Conservation (phyloP, 2,113 vertebrate species). For the Vombatus ursinus region DNA sequence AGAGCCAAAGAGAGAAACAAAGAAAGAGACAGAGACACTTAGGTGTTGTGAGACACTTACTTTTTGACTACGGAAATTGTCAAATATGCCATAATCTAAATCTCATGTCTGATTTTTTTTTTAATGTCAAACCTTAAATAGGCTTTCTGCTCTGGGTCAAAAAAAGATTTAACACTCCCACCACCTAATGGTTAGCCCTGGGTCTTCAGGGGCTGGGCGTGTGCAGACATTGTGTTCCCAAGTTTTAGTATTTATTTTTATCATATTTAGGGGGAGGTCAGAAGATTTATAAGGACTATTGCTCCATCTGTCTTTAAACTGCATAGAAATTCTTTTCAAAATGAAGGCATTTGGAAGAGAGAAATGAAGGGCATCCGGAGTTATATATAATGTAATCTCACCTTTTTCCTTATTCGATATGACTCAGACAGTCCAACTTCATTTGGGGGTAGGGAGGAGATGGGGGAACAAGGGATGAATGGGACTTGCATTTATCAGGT, state of each 20-base stretch:
- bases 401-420: neutral
- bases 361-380: neutral
- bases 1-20: neutral
- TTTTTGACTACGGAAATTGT: neutral
- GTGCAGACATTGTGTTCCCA: conserved; percentile 76
- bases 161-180: neutral
- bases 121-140: neutral
- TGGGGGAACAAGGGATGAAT: neutral
- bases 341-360: neutral
- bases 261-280: conserved; percentile 71
- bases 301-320: conserved; percentile 62
- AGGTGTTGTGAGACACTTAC: neutral
- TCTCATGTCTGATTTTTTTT: neutral
- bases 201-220: conserved; percentile 65
- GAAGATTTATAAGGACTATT: conserved; percentile 50
- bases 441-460: neutral
- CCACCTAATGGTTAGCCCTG: conserved; percentile 23
- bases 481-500: neutral
- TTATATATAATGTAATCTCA: no score
- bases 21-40: neutral
- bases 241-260: conserved; percentile 80
- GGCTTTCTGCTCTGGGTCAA: neutral
- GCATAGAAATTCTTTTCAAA: conserved; percentile 57
- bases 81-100: neutral
- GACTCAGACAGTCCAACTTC: neutral